Percentiles rank a stretch among this genome's conserved stretches.
These are phyloP conservation scores for Hylaeus volcanicus DNA, from an alignment of 1,140 invertebrate genomes.

Conservation along the genomic window DNA sequence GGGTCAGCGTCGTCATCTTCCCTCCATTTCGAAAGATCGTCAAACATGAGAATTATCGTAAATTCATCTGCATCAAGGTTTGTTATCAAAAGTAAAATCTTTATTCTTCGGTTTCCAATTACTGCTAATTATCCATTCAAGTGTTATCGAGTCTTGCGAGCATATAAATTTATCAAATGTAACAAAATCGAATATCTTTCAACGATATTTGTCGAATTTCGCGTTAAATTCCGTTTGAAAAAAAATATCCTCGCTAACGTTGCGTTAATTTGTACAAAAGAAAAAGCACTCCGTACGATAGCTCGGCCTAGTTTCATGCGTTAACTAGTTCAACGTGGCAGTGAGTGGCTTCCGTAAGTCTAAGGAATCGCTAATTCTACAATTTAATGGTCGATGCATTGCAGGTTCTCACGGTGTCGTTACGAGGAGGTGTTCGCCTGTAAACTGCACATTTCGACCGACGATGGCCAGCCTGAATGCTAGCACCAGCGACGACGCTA, in stretches of 20 bases:
- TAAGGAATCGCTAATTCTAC: constrained; percentile 39
- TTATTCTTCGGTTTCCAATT: constrained; percentile 11
- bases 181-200: not conserved
- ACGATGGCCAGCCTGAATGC: not conserved
- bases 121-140: not conserved
- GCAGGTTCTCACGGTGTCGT: not conserved
- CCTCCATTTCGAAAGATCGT: not conserved
- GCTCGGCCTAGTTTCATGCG: constrained; percentile 39
- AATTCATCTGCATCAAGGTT: not conserved
- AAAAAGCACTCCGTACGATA: not conserved
- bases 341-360: constrained; percentile 32
- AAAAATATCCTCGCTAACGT: not conserved
- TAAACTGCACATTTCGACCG: not conserved
- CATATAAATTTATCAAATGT: not conserved
- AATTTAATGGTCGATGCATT: constrained; percentile 24
- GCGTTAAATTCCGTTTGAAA: too few relatives aligned
- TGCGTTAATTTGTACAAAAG: constrained; percentile 27
- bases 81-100: constrained; percentile 15
- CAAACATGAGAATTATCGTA: not conserved
- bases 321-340: constrained; percentile 49
- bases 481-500: not conserved
- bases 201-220: not conserved
- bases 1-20: constrained; percentile 59
- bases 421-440: not conserved
- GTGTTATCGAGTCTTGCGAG: not conserved